Conservation (phyloP, 2,888 invertebrate species). For the Iselma pallidipennis region DNA sequence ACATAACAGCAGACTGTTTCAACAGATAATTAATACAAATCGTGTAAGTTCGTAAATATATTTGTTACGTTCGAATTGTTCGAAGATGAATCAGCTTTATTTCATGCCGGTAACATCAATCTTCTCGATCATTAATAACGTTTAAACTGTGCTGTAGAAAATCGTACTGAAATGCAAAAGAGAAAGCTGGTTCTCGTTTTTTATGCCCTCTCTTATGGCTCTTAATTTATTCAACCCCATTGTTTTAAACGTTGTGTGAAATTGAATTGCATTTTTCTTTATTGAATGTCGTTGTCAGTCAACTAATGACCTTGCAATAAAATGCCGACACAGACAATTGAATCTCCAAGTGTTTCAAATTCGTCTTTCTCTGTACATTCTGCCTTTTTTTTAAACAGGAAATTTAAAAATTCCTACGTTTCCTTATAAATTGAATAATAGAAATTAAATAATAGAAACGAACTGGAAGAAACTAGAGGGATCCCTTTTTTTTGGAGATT, state of each 20-base stretch:
- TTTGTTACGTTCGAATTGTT: slow-evolving; percentile 22
- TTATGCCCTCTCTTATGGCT: background rate
- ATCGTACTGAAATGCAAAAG: slow-evolving; percentile 6
- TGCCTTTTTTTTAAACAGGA: background rate
- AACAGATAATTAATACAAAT: slow-evolving; percentile 27
- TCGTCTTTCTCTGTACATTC: too few species aligned
- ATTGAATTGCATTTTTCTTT: slow-evolving; percentile 18
- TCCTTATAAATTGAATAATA: too few species aligned
- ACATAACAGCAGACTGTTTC: background rate
- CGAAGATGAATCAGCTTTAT: slow-evolving; percentile 21
- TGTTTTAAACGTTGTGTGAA: slow-evolving; percentile 22
- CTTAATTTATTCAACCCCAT: slow-evolving; percentile 22
- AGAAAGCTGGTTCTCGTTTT: background rate
- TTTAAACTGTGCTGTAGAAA: slow-evolving; percentile 15
- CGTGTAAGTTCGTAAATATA: slow-evolving; percentile 21
- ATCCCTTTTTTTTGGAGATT: background rate
- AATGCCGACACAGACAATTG: background rate
- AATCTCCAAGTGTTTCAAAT: background rate
- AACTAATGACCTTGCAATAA: slow-evolving; percentile 2
- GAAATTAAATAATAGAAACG: background rate
- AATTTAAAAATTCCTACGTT: too few species aligned
- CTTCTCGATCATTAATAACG: slow-evolving; percentile 28
- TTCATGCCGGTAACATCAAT: slow-evolving; percentile 24
- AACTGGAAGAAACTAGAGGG: background rate
- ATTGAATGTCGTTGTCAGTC: slow-evolving; percentile 8